Percentiles rank a stretch among this genome's conserved stretches.
These are phyloP conservation scores for Noctua fimbriata DNA, from an alignment of 2,888 invertebrate species.

Conservation along the genomic window DNA sequence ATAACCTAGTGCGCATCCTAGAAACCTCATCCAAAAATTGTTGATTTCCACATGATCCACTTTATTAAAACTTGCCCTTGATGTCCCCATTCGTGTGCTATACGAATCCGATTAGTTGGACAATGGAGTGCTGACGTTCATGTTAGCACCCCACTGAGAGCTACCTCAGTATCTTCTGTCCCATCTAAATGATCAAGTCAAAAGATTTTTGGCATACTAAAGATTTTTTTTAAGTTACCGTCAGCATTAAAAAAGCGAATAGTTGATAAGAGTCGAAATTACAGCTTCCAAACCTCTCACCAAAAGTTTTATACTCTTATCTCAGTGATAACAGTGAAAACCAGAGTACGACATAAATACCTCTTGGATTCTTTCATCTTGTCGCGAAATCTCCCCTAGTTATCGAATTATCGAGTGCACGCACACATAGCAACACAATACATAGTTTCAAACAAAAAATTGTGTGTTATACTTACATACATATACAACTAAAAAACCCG, in stretches of 20 bases:
- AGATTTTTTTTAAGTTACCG: neutral
- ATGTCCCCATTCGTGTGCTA: slow-evolving; percentile 47
- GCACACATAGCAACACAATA: neutral
- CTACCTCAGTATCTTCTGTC: slow-evolving; percentile 10
- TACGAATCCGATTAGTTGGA: slow-evolving; percentile 32
- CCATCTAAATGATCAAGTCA: slow-evolving; percentile 30
- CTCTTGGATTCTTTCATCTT: neutral
- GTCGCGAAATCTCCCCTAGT: neutral
- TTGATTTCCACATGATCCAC: slow-evolving; percentile 8
- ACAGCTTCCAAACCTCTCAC: neutral
- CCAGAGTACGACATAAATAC: neutral
- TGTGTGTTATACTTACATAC: too few species aligned
- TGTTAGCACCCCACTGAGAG: slow-evolving; percentile 13
- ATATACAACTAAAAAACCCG: too few species aligned
- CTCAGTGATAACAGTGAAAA: slow-evolving; percentile 22
- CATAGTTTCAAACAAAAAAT: neutral
- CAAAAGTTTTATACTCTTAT: slow-evolving; percentile 11
- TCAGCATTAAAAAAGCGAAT: slow-evolving; percentile 30
- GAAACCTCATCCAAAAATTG: neutral
- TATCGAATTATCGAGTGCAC: neutral
- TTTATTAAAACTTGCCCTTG: neutral
- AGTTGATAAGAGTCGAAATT: slow-evolving; percentile 22
- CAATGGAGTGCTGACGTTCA: slow-evolving; percentile 33
- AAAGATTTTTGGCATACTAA: slow-evolving; percentile 20
- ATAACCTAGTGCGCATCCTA: neutral